Evolutionary conservation across 2,113 vertebrate species (phyloP), one percentile per base, ranked within the genome.

Genomic region (Hippoglossus stenolepis): DNA sequence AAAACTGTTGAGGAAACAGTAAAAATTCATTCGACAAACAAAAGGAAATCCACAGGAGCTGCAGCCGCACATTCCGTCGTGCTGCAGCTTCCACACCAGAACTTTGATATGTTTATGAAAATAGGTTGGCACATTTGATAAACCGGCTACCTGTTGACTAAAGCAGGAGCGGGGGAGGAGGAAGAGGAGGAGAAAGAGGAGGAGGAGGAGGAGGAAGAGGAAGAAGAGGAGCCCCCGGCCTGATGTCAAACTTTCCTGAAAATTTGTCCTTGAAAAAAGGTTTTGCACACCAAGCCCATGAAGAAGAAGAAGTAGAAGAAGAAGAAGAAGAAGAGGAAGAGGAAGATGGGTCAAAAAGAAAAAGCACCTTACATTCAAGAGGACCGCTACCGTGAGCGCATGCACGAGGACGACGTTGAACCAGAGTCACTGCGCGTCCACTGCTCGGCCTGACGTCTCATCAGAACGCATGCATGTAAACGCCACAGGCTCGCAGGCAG

Each of bases 31-130:
- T 75, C 83, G 18, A 51, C 47, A 43, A 54, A 86, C 79, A 84
- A 70, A 80, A 65, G 40, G 31, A 74, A 67, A 73, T 76, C 62
- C 78, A 89, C 82, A 35, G 76, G 15, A 57, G 71, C 76, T 26
- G 65, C 80, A 90, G 90, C 73, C 77, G 68, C 45, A 26, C 84
- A 66, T 83, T 83, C 79, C 17, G 75, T 54, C 68, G 86, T 82
- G 89, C 87, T 90, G 86, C 90, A 85, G 89, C 71, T 2, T 75
- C 70, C 17, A 91, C 82, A 76, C 79, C 2, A 76, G 18, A 59
- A 75, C 31, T 90, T 61, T 91, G 91, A 93, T 92, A 93, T 93
- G 91, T 93, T 93, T 90, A 89, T 85, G 90, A 93, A 91, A 93
- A 92, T 93, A 92, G 91, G 90, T 93, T 91, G 90, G 91, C 91